Base-by-base conservation (phyloP, 2,888 invertebrate species). In the Amphipoea oculea region DNA sequence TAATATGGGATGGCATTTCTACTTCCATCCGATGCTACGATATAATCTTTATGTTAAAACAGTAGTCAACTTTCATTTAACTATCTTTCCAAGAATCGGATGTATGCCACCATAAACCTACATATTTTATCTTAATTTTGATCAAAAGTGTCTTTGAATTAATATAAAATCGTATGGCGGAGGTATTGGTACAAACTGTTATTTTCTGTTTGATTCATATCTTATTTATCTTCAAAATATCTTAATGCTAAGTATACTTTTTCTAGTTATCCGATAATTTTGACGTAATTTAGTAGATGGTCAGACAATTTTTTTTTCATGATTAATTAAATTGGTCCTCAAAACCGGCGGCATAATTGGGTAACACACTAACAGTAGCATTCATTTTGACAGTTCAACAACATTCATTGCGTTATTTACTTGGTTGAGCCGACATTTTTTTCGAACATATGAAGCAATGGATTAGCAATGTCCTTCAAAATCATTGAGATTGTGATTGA, bases 1-100 rank as follows among this genome's bases (percentile, higher is more conserved):
- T 67, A 76, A 73, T 70, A 78, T 36, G 14, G 51, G 42, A 42
- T 42, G 60, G 84, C 3, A 80, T 83, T 78, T 63, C 63, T n/a
- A 81, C 79, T 75, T 86, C 75, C 62, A 83, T 68, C 70, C 11
- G 75, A 76, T 67, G 68, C 1, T 48, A 45, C 68, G 86, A 89
- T 86, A 79, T 73, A 74, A 88, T 88, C 85, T 90, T 82, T 82
- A 81, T 77, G 71, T 85, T 72, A 72, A 88, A 91, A 92, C 92
- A 91, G 92, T 92, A 93, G 93, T 90, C 85, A 85, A 90, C 91
- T 90, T 91, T 90, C 86, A 81, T 91, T 89, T 88, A 82, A 88
- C 88, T 89, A 90, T 87, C 88, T 78, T 86, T 84, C 85, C 81
- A 79, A 90, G 89, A 89, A 90, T 89, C 89, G 82, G 80, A 87